Evolutionary conservation across 2,888 invertebrate genomes (phyloP), one percentile per base, ranked within the genome.

Genomic region (Trisateles emortualis): DNA sequence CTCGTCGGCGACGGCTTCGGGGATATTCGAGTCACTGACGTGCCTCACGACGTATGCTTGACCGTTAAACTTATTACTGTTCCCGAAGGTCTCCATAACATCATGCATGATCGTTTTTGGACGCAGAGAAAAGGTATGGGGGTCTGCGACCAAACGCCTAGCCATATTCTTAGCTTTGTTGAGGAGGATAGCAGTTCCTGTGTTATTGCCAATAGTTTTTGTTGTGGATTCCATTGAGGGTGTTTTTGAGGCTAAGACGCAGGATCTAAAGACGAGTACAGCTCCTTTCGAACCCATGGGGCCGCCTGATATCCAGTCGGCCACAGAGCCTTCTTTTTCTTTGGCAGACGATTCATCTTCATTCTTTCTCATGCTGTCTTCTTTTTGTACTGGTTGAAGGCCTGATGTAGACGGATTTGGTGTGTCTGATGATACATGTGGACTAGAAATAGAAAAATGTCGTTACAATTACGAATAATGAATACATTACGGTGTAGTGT

Each of bases 231-330:
- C 94, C 88, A 86, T 84, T 51, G 90, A 89, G 0, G 91, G 88
- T 1, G 88, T 86, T 14, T 84, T 68, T 0, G 84, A 78, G 0
- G 95, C 95, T 59, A 95, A 85, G 38, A 95, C 95, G 63, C 94
- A 94, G 72, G 95, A 95, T 69, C 95, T 91, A 85, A 96, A 96
- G 41, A 96, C 93, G 47, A 96, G 89, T 41, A 95, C 94, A 2
- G 95, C 94, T 48, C 93, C 94, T 52, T 94, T 94, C 1, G 95
- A 93, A 14, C 96, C 96, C 63, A 94, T 71, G 22, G 88, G 91
- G 13, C 95, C 95, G 48, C 94, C 94, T 26, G 94, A 92, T 48
- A 95, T 80, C 95, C 95, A 95, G 74, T 92, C 92, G 8, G 87
- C 64, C 30, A 91, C 49, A 49, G 84, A 85, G 1, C 84, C 89